Conservation (phyloP, 2,888 invertebrate genomes). For the Ochropacha duplaris region DNA sequence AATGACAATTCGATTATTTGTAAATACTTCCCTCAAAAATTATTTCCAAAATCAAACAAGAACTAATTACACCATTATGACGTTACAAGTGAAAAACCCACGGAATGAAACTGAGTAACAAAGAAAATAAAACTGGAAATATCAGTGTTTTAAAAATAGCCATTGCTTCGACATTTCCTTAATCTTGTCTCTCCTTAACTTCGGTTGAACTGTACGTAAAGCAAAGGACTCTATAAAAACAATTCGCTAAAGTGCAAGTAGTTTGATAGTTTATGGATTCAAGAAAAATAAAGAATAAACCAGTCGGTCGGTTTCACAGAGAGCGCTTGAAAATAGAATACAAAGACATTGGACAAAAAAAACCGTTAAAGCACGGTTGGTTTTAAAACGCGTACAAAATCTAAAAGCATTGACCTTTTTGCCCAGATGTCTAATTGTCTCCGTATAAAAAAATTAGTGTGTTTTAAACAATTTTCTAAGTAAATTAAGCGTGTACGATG, state of each 20-base stretch:
- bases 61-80: no score
- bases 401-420: conserved; percentile 7
- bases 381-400: conserved; percentile 6
- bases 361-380: conserved; percentile 3
- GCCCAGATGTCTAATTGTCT: background rate
- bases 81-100: background rate
- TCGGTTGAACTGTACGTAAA: background rate
- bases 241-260: background rate
- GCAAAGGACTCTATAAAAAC: background rate
- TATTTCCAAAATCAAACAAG: no score
- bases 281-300: background rate
- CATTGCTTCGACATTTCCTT: background rate
- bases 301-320: background rate
- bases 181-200: background rate
- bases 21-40: no score
- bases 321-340: background rate
- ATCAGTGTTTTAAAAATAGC: background rate
- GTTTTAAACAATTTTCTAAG: background rate
- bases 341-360: background rate
- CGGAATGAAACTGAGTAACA: background rate
- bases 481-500: background rate
- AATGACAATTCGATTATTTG: no score
- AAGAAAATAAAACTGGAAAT: background rate
- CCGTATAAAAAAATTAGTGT: background rate
- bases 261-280: background rate